A percentile compares a stretch with the other conserved stretches of the same genome.
Conservation (phyloP, 2,888 invertebrate species). For the Proisotoma minuta region DNA sequence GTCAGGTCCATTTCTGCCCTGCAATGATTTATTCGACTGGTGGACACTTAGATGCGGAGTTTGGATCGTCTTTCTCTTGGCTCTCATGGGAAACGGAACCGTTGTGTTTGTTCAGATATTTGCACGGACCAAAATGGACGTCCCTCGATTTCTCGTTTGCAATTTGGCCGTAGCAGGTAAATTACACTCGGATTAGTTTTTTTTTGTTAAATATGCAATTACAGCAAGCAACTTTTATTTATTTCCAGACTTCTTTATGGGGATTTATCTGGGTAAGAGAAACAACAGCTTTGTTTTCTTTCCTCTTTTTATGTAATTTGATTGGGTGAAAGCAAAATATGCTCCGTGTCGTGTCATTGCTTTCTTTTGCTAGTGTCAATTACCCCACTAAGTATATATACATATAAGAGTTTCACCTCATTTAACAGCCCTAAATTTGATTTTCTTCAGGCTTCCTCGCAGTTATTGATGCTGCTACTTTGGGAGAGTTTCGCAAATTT, state of each 20-base stretch:
- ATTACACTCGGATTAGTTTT: too few relatives aligned
- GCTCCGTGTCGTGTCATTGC: too few relatives aligned
- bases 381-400: not conserved
- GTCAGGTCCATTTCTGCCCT: conserved; percentile 88
- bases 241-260: conserved; percentile 83
- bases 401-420: not conserved
- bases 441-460: conserved; percentile 73
- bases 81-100: conserved; percentile 91
- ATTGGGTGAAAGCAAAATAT: not conserved
- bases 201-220: not conserved
- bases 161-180: conserved; percentile 79
- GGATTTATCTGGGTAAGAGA: conserved; percentile 72
- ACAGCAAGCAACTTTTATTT: not conserved
- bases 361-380: not conserved
- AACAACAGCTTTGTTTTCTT: not conserved
- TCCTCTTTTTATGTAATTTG: conserved; percentile 6
- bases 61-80: conserved; percentile 93
- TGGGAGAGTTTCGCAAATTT: conserved; percentile 92
- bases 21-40: conserved; percentile 94
- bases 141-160: conserved; percentile 91
- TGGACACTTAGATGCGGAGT: conserved; percentile 95
- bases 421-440: not conserved
- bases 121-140: conserved; percentile 89
- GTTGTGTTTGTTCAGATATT: conserved; percentile 90
- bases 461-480: conserved; percentile 89